These are phyloP conservation scores for Apostichopus parvimensis DNA, from an alignment of 35 echinoderm and acorn worm genomes.

Conservation along the genomic window DNA sequence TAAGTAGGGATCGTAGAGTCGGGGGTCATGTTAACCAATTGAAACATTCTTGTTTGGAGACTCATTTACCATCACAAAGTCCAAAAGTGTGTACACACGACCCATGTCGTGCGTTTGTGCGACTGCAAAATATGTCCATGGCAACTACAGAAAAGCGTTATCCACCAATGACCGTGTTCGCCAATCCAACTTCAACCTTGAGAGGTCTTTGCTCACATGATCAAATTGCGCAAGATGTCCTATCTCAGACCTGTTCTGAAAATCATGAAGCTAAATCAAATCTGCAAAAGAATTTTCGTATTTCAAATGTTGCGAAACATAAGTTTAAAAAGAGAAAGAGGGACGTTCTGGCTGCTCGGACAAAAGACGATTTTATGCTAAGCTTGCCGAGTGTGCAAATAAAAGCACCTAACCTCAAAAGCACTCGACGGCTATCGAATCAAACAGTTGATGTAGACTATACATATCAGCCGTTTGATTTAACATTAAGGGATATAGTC, in stretches of 20 bases:
- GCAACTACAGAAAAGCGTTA: neutral
- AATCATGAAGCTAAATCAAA: no score
- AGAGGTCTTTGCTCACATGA: neutral
- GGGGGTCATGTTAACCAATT: no score
- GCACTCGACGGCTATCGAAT: no score
- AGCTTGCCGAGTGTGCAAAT: neutral
- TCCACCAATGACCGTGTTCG: neutral
- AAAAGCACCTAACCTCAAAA: neutral
- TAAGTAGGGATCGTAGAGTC: neutral
- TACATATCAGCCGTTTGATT: neutral
- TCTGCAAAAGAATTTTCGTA: no score
- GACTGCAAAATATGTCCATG: slow-evolving; percentile 10
- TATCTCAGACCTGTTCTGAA: no score
- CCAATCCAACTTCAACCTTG: neutral
- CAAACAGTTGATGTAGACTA: neutral
- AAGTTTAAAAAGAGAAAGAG: neutral
- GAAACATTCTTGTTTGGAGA: neutral
- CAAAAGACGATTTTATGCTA: neutral
- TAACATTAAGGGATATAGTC: slow-evolving; percentile 3
- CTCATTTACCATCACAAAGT: neutral
- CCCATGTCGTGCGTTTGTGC: neutral
- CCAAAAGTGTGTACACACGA: neutral
- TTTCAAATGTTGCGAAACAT: neutral
- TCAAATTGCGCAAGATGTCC: neutral
- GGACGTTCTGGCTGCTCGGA: neutral